These are phyloP conservation scores for Lerema accius DNA, from an alignment of 1,140 invertebrate species.

Conservation along the genomic window DNA sequence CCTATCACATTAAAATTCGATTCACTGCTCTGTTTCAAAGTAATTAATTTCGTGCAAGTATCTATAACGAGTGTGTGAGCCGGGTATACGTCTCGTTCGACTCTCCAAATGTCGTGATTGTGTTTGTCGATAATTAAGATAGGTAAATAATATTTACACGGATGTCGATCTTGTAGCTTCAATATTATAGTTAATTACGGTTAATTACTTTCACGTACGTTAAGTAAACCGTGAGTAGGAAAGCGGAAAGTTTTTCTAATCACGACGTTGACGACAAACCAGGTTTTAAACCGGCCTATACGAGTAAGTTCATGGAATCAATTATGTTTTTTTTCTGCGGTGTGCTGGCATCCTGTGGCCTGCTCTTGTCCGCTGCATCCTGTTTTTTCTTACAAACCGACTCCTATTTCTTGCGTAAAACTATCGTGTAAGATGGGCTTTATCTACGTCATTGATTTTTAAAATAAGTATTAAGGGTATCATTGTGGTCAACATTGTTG, in stretches of 20 bases:
- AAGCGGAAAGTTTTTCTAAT: constrained; percentile 40
- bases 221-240: constrained; percentile 2
- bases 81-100: constrained; percentile 2
- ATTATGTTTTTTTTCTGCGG: constrained; percentile 60
- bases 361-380: constrained; percentile 27
- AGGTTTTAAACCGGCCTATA: constrained; percentile 31
- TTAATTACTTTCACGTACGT: constrained; percentile 1
- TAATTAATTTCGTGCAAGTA: constrained; percentile 44
- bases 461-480: no score
- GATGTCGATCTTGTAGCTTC: not conserved
- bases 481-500: no score
- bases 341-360: constrained; percentile 46
- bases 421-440: no score
- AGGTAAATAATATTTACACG: not conserved
- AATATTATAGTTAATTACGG: not conserved
- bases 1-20: constrained; percentile 62
- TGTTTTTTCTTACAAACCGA: constrained; percentile 33
- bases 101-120: constrained; percentile 8
- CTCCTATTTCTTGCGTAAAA: constrained; percentile 26
- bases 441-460: no score
- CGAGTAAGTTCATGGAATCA: constrained; percentile 55
- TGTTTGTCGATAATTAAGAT: not conserved
- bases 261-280: constrained; percentile 40
- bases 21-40: constrained; percentile 45
- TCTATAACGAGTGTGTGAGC: constrained; percentile 13